Evolutionary conservation across 2,113 vertebrate genomes (phyloP), one percentile per base, ranked within the genome.

Genomic region (Brachyhypopomus occidentalis): DNA sequence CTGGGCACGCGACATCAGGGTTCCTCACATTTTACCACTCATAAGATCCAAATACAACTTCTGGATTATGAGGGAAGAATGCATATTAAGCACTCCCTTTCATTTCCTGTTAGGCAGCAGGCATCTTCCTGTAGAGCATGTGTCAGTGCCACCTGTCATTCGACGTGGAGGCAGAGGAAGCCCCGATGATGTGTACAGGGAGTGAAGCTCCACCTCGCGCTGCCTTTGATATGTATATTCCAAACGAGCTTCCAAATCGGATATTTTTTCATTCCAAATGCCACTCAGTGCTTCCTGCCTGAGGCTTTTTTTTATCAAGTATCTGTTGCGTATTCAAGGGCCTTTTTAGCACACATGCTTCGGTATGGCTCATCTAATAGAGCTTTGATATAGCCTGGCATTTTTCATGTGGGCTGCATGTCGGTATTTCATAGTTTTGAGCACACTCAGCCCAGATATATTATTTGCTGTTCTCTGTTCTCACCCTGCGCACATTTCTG

Each of bases 191-290:
- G 80, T 58, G 69, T 25, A 70, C 72, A 85, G 87, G 83, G 88
- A 80, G 88, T 83, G 91, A 90, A 90, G 92, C 90, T 92, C 88
- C 89, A 84, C 89, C 89, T 91, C 84, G 88, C 11, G 20, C 8
- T 86, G 88, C 86, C 88, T 93, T 93, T 93, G 92, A 92, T 92
- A 92, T 93, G 91, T 88, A 92, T 91, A 93, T 92, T 92, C 91
- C 85, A 86, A 90, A 90, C 84, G 88, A 88, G 89, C 86, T 89
- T 89, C 87, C 85, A 91, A 92, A 92, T 90, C 89, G 83, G 89
- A 92, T 92, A 90, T 87, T 78, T 86, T 86, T 85, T 62, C 41
- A 77, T 78, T 77, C 85, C 66, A 86, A 90, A 91, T 86, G 83
- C 87, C 83, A 86, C 89, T 91, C 83, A 85, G 81, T 87, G 85